phyloP scores from a whole-genome alignment of 1,140 invertebrate species.

The Caenorhabditis inopinata region DNA sequence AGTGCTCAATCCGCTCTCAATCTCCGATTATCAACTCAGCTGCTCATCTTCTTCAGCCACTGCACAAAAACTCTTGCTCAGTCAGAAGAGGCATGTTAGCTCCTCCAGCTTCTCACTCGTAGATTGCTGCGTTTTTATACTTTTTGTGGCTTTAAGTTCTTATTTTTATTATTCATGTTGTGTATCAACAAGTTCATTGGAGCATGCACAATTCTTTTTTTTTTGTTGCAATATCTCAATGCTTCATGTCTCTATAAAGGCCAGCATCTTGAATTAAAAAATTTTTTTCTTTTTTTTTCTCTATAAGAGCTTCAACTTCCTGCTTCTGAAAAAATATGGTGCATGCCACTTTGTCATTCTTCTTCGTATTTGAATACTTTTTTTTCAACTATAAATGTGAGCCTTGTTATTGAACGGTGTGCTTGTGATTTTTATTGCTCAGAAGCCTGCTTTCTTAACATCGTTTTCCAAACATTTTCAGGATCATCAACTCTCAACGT shows the following conservation, averaged over 20 bases:
- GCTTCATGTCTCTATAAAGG: too few relatives aligned
- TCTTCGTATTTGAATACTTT: background rate
- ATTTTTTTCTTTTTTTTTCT: background rate
- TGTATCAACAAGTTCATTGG: too few relatives aligned
- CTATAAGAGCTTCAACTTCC: too few relatives aligned
- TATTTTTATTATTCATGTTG: too few relatives aligned
- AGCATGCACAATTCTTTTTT: too few relatives aligned
- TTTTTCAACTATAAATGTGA: background rate
- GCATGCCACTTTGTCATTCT: too few relatives aligned
- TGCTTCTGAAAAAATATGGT: too few relatives aligned
- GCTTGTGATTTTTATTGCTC: too few relatives aligned
- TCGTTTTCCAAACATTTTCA: background rate
- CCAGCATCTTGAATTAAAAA: too few relatives aligned
- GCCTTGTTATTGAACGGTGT: too few relatives aligned
- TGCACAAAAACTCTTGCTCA: constrained; percentile 28
- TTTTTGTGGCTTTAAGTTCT: background rate
- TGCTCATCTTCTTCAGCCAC: background rate
- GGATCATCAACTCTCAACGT: constrained; percentile 31
- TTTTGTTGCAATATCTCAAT: too few relatives aligned
- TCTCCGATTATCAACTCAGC: constrained; percentile 28
- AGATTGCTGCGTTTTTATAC: background rate
- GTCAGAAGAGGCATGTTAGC: constrained; percentile 37
- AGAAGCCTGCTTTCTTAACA: background rate
- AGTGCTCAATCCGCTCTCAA: constrained; percentile 26
- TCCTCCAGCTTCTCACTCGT: constrained; percentile 14